Evolutionary conservation across 2,888 invertebrate species (phyloP).

Genomic region (Choreutis nemorana): DNA sequence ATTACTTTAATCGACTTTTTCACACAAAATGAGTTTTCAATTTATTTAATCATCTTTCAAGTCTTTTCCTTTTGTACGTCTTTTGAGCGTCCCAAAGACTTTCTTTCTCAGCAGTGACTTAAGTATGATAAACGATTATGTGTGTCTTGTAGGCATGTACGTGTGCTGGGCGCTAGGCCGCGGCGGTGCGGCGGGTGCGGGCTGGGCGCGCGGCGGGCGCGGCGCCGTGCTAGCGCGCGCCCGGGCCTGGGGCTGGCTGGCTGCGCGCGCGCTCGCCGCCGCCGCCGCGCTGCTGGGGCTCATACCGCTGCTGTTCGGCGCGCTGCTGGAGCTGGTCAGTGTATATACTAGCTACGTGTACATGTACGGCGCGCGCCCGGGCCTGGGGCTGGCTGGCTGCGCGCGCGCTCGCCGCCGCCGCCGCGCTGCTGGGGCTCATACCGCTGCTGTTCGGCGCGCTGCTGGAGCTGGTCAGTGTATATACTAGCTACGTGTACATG

Average conservation of each 20-base stretch:
- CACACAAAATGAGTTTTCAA: conserved; percentile 1
- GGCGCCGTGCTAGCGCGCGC: conserved; percentile 75
- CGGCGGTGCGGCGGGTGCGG: conserved; percentile 80
- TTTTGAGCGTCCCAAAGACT: too few relatives aligned
- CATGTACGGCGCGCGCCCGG: too few relatives aligned
- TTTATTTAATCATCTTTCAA: not conserved
- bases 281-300: conserved; percentile 84
- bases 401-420: too few relatives aligned
- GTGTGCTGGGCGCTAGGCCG: conserved; percentile 93
- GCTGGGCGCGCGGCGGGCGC: conserved; percentile 91
- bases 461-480: too few relatives aligned
- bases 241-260: conserved; percentile 77
- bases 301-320: conserved; percentile 90
- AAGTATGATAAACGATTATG: not conserved
- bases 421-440: too few relatives aligned
- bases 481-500: too few relatives aligned
- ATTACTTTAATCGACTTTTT: conserved; percentile 5
- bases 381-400: too few relatives aligned
- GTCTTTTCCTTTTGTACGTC: not conserved
- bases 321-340: conserved; percentile 83
- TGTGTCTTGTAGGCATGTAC: conserved; percentile 74
- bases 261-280: conserved; percentile 79
- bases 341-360: too few relatives aligned
- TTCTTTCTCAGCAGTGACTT: not conserved
- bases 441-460: too few relatives aligned